phyloP scores from a whole-genome alignment of 2,113 vertebrate genomes.

The Platycercus adscitus region DNA sequence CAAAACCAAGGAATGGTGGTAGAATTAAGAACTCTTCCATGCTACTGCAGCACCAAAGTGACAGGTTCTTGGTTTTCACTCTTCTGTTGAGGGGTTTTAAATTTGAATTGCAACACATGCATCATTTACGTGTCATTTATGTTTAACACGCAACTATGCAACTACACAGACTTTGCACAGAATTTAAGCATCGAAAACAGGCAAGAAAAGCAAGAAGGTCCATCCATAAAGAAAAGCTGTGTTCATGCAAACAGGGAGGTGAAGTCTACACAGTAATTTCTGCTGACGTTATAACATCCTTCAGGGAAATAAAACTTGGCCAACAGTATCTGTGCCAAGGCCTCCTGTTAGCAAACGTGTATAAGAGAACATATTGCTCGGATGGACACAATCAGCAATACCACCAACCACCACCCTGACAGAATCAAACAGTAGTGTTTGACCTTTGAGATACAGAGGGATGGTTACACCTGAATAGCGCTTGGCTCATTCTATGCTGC shows the following conservation, averaged over 20 bases:
- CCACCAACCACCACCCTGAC: background rate
- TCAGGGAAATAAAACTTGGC: background rate
- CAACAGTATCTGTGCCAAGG: background rate
- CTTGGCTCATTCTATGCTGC: background rate
- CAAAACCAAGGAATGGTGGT: background rate
- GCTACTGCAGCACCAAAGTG: background rate
- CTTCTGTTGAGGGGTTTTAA: background rate
- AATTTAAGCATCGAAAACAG: background rate
- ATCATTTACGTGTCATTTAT: background rate
- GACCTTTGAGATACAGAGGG: background rate
- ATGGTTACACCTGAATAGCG: background rate
- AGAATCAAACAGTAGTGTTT: background rate
- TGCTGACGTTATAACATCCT: background rate
- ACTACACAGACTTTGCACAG: background rate
- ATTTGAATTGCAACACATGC: background rate
- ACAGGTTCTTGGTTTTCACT: background rate
- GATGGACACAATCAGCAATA: background rate
- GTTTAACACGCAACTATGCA: background rate
- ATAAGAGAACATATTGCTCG: background rate
- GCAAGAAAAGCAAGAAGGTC: background rate
- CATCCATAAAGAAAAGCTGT: background rate
- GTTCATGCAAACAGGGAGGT: background rate
- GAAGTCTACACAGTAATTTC: background rate
- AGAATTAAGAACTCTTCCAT: background rate
- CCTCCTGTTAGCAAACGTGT: accelerated